Conservation (phyloP, 2,797 vertebrate genomes). For the Numenius phaeopus region DNA sequence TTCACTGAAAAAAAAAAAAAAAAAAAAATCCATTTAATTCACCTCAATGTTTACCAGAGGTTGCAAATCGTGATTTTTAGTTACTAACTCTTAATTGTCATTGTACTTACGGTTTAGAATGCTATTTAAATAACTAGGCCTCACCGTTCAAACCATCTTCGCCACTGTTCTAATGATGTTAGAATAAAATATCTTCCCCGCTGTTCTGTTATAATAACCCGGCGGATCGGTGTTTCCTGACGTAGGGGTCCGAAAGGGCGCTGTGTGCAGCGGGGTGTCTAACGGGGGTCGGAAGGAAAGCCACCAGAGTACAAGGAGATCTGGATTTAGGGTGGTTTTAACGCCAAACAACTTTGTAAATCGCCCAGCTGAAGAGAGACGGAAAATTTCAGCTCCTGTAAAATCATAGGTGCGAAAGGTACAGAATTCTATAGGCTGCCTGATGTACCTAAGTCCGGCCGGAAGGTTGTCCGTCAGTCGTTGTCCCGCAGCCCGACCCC, state of each 20-base stretch:
- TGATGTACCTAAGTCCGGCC: not conserved
- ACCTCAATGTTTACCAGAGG: not conserved
- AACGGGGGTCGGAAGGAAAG: not conserved
- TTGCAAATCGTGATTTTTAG: constrained; percentile 6
- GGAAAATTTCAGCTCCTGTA: not conserved
- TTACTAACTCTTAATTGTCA: not conserved
- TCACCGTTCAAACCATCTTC: not conserved
- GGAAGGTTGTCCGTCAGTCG: not conserved
- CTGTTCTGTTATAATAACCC: not conserved
- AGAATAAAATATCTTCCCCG: not conserved
- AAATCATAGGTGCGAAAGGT: not conserved
- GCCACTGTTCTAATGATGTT: not conserved
- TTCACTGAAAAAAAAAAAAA: not conserved
- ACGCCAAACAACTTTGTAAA: not conserved
- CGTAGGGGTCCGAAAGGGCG: not conserved
- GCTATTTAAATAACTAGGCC: not conserved
- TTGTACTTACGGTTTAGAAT: not conserved
- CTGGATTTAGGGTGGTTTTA: not conserved
- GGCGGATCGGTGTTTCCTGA: not conserved
- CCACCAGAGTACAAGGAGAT: not conserved
- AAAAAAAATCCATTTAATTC: not conserved
- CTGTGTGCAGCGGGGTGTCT: not conserved
- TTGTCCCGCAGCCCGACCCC: not conserved
- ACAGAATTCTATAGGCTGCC: not conserved
- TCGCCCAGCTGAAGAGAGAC: not conserved